Percentiles rank a stretch among this genome's conserved stretches.
Conservation (phyloP, 2,888 invertebrate genomes). For the Acleris literana region DNA sequence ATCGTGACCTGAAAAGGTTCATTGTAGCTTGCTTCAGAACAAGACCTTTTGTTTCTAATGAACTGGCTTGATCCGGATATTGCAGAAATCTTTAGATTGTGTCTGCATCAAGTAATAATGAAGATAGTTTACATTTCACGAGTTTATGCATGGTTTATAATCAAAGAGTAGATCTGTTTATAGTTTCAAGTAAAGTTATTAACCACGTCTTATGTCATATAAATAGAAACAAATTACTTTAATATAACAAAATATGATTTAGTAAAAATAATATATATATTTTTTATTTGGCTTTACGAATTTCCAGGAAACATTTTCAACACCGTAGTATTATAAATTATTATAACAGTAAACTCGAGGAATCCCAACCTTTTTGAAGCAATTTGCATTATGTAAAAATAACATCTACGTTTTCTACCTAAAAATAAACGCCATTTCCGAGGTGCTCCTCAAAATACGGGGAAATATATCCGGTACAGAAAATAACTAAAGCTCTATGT, state of each 20-base stretch:
- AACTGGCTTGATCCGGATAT: slow-evolving; percentile 23
- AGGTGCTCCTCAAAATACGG: slow-evolving; percentile 16
- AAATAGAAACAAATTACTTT: too few species aligned
- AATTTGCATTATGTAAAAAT: not conserved
- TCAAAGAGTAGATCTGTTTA: too few species aligned
- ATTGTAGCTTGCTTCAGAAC: slow-evolving; percentile 24
- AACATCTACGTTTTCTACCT: not conserved
- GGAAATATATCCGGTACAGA: slow-evolving; percentile 24
- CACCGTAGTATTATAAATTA: too few species aligned
- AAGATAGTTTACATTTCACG: not conserved
- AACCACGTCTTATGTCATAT: too few species aligned
- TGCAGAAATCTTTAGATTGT: slow-evolving; percentile 7
- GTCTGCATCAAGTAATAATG: slow-evolving; percentile 10
- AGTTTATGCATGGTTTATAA: slow-evolving; percentile 12
- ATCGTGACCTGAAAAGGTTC: slow-evolving; percentile 31
- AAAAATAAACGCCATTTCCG: slow-evolving; percentile 11
- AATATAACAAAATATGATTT: too few species aligned
- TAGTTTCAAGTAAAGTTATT: too few species aligned
- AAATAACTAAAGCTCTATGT: slow-evolving; percentile 28
- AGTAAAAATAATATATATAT: too few species aligned
- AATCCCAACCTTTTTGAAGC: not conserved
- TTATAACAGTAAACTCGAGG: too few species aligned
- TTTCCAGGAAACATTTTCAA: too few species aligned
- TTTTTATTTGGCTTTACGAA: too few species aligned
- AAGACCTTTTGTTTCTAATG: slow-evolving; percentile 33